Evolutionary conservation across 1,140 invertebrate species (phyloP), one percentile per base, ranked within the genome.

Genomic region (Orius laevigatus): DNA sequence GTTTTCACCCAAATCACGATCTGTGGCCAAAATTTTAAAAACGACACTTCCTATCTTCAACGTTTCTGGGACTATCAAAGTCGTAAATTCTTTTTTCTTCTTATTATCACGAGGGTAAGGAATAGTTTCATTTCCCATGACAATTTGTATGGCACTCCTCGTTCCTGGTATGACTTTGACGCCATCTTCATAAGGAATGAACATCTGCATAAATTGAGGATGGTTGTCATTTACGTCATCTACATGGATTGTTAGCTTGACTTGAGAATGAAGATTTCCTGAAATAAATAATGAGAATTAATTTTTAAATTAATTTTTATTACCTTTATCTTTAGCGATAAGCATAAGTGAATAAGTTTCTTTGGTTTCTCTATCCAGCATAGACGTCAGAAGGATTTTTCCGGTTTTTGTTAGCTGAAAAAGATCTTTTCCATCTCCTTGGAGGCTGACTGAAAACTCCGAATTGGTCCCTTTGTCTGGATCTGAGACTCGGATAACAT

Each of bases 191-290:
- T 76, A 65, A 2, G 74, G 73, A 35, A 81, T 70, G 14, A 74
- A 69, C 58, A 81, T 74, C 55, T 79, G 74, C 50, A 69, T 70
- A 53, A 77, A 79, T 41, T 71, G 68, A 0, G 88, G 88, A 0
- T 70, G 55, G 65, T 90, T 88, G 61, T 93, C 88, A 59, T 93
- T 93, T 50, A 79, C 75, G 64, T 93, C 88, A 5, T 74, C 66
- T 10, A 92, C 65, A 1, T 65, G 68, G 42, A 93, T 74, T 0
- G 66, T 77, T 3, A 93, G 57, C 53, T 74, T 72, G 0, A 76
- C 75, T 61, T 79, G 75, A 2, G 77, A 76, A n/a, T 69, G 75
- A 9, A 86, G 59, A 48, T 82, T 81, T 1, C 79, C 81, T 60
- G 57, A 41, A 58, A 57, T 43, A 47, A 48, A 8, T 8, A 25